Base-by-base conservation (phyloP, 2,797 vertebrate genomes). In the Steatocranus sp. region DNA sequence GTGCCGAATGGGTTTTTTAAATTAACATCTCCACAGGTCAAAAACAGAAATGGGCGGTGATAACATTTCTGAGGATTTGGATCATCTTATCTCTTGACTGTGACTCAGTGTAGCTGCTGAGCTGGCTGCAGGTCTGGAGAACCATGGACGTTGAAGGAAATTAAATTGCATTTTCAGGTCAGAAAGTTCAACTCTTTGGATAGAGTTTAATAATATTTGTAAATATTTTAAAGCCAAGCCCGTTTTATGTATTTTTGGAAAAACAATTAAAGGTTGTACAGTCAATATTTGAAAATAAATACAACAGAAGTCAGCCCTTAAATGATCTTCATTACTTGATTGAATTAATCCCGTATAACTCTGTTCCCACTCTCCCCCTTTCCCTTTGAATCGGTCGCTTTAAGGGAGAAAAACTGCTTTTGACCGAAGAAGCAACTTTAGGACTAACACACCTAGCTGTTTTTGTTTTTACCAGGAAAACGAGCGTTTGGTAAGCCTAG, bases 361-460 rank as follows among this genome's bases (percentile, higher is more conserved):
- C 32, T 20, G 32, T 63, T 63, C 58, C 32, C 58, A 1, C 32
- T n/a, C 0, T 11, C 56, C 18, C 2, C 30, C 38, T 46, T 70
- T 43, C 14, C 14, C 63, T 11, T 17, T 11, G 20, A 70, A 27
- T 7, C 0, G 15, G 14, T 27, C 38, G 41, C 3, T 11, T 18
- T 41, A 41, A 68, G 36, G 5, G 2, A 17, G 3, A 0, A 68
- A 68, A 23, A 25, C 0, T 23, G 20, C 20, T 23, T 66, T 4
- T 66, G 14, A 43, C 20, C 6, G 0, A 68, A 25, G 0, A 25
- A 25, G 12, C 4, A 10, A 25, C 15, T 23, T 68, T 68, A 41
- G 2, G 20, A 43, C 38, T 25, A 43, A 68, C 36, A 68, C 20
- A 4, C 14, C 36, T 25, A 10, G 20, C 20, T 14, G 32, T 36